Evolutionary conservation across 2,113 vertebrate species (phyloP).

Genomic region (Pterophyllum scalare): DNA sequence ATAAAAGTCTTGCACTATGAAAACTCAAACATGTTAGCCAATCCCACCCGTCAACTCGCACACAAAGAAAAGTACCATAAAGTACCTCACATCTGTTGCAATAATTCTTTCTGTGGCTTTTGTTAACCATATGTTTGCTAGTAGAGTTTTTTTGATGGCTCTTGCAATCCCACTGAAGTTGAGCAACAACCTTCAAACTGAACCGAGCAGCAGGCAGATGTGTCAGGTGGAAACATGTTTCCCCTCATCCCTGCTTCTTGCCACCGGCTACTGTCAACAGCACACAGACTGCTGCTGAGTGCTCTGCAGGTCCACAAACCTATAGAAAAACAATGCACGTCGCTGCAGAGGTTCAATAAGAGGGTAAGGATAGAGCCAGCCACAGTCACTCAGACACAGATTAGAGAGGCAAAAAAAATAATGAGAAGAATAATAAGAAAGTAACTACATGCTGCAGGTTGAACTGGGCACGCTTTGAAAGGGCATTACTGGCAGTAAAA

Average conservation of each 20-base stretch:
- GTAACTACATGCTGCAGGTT: too few relatives aligned
- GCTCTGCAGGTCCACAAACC: neutral
- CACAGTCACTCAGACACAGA: neutral
- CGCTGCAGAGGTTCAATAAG: neutral
- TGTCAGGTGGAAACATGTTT: neutral
- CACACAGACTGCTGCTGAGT: neutral
- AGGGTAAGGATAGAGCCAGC: neutral
- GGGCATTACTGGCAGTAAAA: neutral
- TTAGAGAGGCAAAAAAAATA: neutral
- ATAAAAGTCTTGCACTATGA: neutral
- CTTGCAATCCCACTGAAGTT: neutral
- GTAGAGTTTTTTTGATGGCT: too few relatives aligned
- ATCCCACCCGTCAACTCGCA: fast-evolving
- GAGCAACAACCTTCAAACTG: slow-evolving; percentile 2
- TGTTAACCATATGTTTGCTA: neutral
- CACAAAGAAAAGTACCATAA: neutral
- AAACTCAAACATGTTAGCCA: neutral
- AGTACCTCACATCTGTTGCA: neutral
- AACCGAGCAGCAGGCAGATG: neutral
- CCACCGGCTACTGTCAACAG: neutral
- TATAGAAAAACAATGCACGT: neutral
- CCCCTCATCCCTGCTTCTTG: neutral
- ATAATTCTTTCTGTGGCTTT: neutral
- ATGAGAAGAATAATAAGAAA: neutral
- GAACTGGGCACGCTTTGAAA: neutral